Evolutionary conservation across 2,113 vertebrate species (phyloP).

Genomic region (Sceloporus tristichus): DNA sequence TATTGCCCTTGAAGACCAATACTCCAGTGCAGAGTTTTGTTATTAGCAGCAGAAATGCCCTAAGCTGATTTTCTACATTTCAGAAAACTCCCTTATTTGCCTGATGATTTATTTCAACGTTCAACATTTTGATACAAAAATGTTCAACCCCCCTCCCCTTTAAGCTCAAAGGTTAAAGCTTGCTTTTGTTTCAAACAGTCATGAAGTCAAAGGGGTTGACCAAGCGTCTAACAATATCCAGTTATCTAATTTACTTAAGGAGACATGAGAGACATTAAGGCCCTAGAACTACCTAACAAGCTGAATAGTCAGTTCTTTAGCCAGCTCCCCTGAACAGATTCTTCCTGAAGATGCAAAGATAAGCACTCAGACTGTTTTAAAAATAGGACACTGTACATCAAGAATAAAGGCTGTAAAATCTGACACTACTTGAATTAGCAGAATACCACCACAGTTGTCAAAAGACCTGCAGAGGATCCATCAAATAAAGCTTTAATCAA

Average conservation of each 20-base stretch:
- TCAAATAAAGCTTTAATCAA: neutral
- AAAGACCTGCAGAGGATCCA: neutral
- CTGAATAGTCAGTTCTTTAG: neutral
- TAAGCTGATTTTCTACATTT: neutral
- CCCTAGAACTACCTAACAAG: conserved; percentile 1
- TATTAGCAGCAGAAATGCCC: conserved; percentile 2
- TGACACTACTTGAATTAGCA: neutral
- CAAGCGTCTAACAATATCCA: conserved; percentile 6
- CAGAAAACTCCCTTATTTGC: neutral
- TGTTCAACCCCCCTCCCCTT: neutral
- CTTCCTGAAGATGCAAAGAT: neutral
- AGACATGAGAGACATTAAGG: neutral
- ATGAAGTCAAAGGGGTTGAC: conserved; percentile 4
- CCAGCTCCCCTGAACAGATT: neutral
- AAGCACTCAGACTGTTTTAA: neutral
- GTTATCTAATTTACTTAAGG: neutral
- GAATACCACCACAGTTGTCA: neutral
- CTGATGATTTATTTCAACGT: conserved; percentile 21
- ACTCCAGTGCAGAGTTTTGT: conserved; percentile 29
- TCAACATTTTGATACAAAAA: conserved; percentile 14
- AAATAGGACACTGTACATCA: neutral
- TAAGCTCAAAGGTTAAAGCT: conserved; percentile 8
- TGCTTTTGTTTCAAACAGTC: neutral
- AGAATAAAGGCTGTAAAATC: neutral
- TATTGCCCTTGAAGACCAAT: neutral